phyloP scores from a whole-genome alignment of 1,140 invertebrate genomes.

The Dendroctonus ponderosae region DNA sequence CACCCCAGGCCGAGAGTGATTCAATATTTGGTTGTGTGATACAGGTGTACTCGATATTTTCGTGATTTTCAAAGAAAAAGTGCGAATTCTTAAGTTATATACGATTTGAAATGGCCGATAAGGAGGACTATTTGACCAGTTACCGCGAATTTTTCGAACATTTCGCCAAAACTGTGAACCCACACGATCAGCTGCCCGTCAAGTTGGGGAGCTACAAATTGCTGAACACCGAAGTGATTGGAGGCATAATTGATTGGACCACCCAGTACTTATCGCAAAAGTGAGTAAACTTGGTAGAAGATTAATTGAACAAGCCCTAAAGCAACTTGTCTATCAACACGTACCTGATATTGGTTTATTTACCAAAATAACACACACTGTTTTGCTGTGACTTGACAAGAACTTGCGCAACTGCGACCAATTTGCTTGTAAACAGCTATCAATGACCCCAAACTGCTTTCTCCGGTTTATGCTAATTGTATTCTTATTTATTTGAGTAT shows the following conservation, averaged over 20 bases:
- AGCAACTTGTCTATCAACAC: slow-evolving; percentile 11
- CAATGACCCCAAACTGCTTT: no score
- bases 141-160: slow-evolving; percentile 69
- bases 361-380: background rate
- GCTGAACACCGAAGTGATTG: slow-evolving; percentile 66
- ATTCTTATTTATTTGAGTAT: no score
- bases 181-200: slow-evolving; percentile 71
- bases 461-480: no score
- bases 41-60: no score
- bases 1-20: no score
- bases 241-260: slow-evolving; percentile 74
- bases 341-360: no score
- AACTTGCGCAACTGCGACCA: slow-evolving; percentile 14
- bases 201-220: slow-evolving; percentile 68
- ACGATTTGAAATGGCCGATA: slow-evolving; percentile 50
- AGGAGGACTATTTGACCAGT: slow-evolving; percentile 65
- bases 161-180: slow-evolving; percentile 65
- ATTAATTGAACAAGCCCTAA: background rate
- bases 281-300: slow-evolving; percentile 56
- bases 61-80: no score
- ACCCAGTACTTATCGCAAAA: slow-evolving; percentile 74
- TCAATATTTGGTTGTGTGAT: no score
- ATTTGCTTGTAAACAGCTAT: slow-evolving; percentile 20
- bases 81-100: background rate
- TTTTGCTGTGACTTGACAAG: slow-evolving; percentile 6